Evolutionary conservation across 2,113 vertebrate species (phyloP).

Genomic region (Passerina amoena): DNA sequence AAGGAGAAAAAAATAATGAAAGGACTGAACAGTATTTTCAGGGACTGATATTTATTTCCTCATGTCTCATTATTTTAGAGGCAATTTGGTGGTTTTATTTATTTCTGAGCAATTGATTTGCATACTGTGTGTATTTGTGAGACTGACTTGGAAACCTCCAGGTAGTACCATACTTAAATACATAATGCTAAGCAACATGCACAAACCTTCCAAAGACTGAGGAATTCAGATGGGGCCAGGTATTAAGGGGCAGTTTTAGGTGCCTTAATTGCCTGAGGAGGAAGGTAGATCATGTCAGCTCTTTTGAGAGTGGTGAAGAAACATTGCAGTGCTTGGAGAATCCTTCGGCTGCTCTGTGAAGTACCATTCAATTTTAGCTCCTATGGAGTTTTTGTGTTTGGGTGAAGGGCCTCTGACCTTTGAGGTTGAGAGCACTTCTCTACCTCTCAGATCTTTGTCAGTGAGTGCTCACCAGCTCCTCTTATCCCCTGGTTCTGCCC

Average conservation of each 20-base stretch:
- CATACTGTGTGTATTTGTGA: not conserved
- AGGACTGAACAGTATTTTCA: not conserved
- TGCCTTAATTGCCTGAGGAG: not conserved
- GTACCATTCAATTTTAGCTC: not conserved
- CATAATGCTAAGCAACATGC: not conserved
- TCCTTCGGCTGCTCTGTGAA: not conserved
- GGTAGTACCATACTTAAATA: not conserved
- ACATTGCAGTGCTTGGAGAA: not conserved
- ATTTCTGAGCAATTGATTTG: not conserved
- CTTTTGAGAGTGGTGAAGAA: not conserved
- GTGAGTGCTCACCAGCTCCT: not conserved
- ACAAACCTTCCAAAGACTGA: not conserved
- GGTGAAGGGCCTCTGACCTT: not conserved
- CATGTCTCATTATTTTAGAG: not conserved
- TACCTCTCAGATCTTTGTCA: not conserved
- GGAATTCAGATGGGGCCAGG: not conserved
- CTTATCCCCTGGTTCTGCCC: not conserved
- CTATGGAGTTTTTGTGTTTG: not conserved
- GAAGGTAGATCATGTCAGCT: not conserved
- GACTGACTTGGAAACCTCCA: not conserved
- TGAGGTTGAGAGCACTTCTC: not conserved
- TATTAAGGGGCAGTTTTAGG: not conserved
- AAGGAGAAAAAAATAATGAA: not conserved
- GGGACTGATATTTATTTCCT: not conserved
- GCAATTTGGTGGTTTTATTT: not conserved